Percentiles rank a stretch among this genome's conserved stretches.
Conservation (phyloP, 2,113 vertebrate genomes). For the Propithecus coquereli region DNA sequence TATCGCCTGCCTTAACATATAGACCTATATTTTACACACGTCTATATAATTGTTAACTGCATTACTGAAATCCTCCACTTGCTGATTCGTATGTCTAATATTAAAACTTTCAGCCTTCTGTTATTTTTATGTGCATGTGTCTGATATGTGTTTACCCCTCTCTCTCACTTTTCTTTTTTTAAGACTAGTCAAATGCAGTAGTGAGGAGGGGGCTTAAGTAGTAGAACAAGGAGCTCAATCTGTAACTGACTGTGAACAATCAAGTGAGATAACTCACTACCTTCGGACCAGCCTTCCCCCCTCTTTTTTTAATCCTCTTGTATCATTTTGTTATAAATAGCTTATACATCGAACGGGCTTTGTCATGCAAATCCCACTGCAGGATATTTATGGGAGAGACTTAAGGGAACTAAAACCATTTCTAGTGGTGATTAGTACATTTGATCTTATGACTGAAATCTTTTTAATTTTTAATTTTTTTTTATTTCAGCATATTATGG, state of each 20-base stretch:
- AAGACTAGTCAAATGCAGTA: no score
- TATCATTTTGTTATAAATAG: neutral
- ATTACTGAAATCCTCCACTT: neutral
- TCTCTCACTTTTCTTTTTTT: no score
- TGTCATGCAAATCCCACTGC: neutral
- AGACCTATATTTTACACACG: neutral
- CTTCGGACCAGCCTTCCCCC: no score
- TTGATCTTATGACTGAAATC: neutral
- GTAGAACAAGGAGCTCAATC: no score
- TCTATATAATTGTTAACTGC: neutral
- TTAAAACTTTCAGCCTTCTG: neutral
- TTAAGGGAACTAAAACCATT: neutral
- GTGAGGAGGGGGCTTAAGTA: no score
- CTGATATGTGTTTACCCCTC: neutral
- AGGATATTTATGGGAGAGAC: neutral
- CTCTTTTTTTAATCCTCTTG: neutral
- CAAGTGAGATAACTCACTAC: no score
- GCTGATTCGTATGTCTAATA: neutral
- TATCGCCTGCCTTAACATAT: no score
- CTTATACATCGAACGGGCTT: neutral
- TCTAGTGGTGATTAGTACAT: neutral
- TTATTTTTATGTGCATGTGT: neutral
- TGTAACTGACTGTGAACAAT: no score
- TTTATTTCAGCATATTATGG: no score
- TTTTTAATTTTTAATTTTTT: no score